Evolutionary conservation across 37 sponge, comb jelly and placozoan species (phyloP).

Genomic region (Tethya wilhelma): DNA sequence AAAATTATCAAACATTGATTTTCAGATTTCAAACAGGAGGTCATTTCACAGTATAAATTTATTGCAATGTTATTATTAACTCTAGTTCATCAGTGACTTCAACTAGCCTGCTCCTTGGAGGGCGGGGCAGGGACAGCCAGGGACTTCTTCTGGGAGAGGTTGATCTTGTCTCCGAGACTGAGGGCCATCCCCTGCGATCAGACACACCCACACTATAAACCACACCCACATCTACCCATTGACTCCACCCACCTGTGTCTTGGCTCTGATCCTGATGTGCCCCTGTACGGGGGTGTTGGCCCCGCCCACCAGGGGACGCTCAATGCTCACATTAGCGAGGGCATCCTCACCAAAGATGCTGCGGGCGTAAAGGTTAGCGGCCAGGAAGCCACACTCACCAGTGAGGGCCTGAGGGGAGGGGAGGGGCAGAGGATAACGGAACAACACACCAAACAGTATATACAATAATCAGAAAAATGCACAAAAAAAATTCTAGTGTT

Average conservation of each 20-base stretch:
- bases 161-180: conserved; percentile 98
- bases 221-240: not conserved
- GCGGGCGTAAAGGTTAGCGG: conserved; percentile 97
- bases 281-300: conserved; percentile 77
- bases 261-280: conserved; percentile 96
- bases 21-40: not conserved
- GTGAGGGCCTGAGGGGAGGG: conserved; percentile 80
- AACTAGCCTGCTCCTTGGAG: not conserved
- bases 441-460: not conserved
- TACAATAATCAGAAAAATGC: not conserved
- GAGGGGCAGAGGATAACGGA: not conserved
- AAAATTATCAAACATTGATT: too few relatives aligned
- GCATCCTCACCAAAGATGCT: conserved; percentile 99
- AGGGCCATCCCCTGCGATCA: conserved; percentile 95
- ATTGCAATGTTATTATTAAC: not conserved
- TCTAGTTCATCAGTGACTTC: not conserved
- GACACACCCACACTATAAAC: not conserved
- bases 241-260: conserved; percentile 83
- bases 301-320: conserved; percentile 60
- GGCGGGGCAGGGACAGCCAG: not conserved
- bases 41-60: not conserved
- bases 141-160: conserved; percentile 82
- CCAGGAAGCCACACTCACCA: conserved; percentile 97
- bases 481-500: not conserved
- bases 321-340: conserved; percentile 95